Evolutionary conservation across 2,113 vertebrate genomes (phyloP).

Genomic region (Anoplopoma fimbria): DNA sequence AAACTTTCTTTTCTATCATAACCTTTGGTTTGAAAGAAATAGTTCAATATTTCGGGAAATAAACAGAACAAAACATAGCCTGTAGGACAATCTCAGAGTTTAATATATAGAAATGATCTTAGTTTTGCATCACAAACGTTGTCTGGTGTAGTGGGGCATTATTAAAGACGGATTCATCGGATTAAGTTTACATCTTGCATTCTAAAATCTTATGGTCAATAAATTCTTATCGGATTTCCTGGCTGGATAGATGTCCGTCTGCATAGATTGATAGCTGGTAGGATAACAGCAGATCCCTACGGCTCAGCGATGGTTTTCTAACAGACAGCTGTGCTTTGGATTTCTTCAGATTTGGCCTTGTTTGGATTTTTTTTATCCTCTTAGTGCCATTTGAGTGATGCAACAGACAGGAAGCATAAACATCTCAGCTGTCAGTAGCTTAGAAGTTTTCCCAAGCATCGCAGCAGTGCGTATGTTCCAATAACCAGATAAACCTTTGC

Average conservation of each 20-base stretch:
- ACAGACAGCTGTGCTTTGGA: conserved; percentile 49
- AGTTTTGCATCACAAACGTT: background rate
- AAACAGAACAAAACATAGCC: too few relatives aligned
- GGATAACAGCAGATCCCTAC: background rate
- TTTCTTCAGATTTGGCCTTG: conserved; percentile 34
- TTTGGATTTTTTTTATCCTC: conserved; percentile 22
- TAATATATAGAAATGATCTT: background rate
- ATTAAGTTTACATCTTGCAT: background rate
- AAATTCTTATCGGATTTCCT: background rate
- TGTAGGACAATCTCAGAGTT: background rate
- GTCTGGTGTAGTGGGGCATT: background rate
- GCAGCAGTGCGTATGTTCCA: conserved; percentile 29
- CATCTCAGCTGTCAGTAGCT: conserved; percentile 38
- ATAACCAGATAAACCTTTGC: conserved; percentile 12
- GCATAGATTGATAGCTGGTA: background rate
- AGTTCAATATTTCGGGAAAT: too few relatives aligned
- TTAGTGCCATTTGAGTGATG: conserved; percentile 22
- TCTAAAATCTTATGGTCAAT: conserved; percentile 2
- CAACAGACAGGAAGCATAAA: conserved; percentile 50
- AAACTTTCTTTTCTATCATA: background rate
- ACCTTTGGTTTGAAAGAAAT: background rate
- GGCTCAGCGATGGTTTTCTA: background rate
- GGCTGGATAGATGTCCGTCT: background rate
- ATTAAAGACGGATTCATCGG: conserved; percentile 1
- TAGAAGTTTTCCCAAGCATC: conserved; percentile 29